Base-by-base conservation (phyloP, 2,888 invertebrate species). In the Diarsia brunnea region DNA sequence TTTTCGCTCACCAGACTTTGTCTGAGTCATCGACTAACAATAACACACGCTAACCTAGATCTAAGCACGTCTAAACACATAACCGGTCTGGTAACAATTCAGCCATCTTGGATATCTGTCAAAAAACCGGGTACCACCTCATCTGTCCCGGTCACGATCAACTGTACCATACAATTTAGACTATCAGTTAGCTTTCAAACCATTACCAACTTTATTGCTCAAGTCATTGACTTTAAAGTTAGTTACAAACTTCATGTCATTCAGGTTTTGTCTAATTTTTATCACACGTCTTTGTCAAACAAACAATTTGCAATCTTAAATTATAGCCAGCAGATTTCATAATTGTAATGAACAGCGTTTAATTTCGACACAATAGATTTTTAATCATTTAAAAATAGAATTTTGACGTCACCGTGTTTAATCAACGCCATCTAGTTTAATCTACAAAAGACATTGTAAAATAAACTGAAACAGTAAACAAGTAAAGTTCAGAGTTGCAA, bases 61-160 rank as follows among this genome's bases (percentile, higher is more conserved):
- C 31, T 14, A 58, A 69, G 45, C 51, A 21, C 27, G 68, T 61
- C 60, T 69, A 43, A 81, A 53, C 38, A 55, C 31, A 58, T 38
- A 83, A 82, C 82, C 71, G 16, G 84, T 82, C 14, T 60, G 49
- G 4, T 55, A 84, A 84, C 74, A 82, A 80, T 63, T 47, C 51
- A 49, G 70, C 51, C 70, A 81, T 84, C 64, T 81, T 75, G 61
- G 8, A 60, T 51, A 65, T 65, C 55, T 43, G 27, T 64, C 21
- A 75, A 78, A 78, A 78, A 74, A 84, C 53, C 64, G 53, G 69
- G 69, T 55, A 74, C 76, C n/a, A 73, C 43, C 65, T 31, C 24
- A 76, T 73, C 51, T 69, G 61, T 49, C 78, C 85, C 31, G 38
- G 85, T 84, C 85, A 84, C 84, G 84, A 78, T 61, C 38, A 69